Conservation (phyloP, 2,113 vertebrate genomes). For the Carassius carassius region DNA sequence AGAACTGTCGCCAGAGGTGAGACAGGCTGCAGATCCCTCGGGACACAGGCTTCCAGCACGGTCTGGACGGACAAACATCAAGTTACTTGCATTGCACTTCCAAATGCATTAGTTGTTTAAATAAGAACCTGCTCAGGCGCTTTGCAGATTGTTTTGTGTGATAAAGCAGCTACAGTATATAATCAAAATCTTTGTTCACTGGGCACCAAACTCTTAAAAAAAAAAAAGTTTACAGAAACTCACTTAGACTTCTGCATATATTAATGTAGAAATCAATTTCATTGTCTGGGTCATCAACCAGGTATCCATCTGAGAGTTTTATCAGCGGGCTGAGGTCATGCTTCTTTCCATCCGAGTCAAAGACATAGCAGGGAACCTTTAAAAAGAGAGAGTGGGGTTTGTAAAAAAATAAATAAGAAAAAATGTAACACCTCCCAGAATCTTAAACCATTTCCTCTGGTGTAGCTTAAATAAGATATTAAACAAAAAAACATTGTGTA, state of each 20-base stretch:
- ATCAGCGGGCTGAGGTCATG: conserved; percentile 92
- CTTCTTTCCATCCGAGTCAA: conserved; percentile 83
- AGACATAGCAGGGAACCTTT: conserved; percentile 90
- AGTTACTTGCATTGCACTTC: background rate
- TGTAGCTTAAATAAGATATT: background rate
- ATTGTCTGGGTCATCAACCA: conserved; percentile 90
- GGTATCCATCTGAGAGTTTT: conserved; percentile 79
- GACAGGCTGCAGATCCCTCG: conserved; percentile 82
- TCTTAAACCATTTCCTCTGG: background rate
- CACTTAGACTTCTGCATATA: conserved; percentile 89
- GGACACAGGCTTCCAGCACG: conserved; percentile 72
- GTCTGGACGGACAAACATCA: conserved; percentile 53
- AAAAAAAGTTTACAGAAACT: conserved; percentile 35
- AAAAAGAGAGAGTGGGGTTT: background rate
- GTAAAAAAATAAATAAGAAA: background rate
- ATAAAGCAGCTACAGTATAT: background rate
- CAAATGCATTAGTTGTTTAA: background rate
- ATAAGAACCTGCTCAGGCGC: background rate
- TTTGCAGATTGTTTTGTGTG: background rate
- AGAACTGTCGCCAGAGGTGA: conserved; percentile 66
- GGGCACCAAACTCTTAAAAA: background rate
- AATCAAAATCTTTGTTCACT: conserved; percentile 1
- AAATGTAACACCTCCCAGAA: background rate
- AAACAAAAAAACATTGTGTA: background rate
- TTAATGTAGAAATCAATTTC: conserved; percentile 87